Evolutionary conservation across 37 sponge, comb jelly and placozoan genomes (phyloP).

Genomic region (Chondrosia reniformis): DNA sequence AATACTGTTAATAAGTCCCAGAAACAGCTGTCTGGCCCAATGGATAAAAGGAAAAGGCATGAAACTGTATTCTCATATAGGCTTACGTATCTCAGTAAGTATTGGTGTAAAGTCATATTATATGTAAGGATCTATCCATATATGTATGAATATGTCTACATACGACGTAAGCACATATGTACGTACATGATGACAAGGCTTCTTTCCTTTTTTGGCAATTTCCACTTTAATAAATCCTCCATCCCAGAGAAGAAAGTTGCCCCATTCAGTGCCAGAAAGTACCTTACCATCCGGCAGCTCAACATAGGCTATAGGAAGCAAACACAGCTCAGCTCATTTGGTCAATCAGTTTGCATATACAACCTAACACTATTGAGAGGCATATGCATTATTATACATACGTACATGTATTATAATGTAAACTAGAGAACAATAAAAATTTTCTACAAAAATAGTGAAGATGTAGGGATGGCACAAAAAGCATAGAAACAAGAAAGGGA

Average conservation of each 20-base stretch:
- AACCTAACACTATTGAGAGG: not conserved
- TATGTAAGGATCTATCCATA: too few species aligned
- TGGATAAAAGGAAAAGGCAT: too few species aligned
- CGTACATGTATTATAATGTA: not conserved
- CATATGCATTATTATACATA: not conserved
- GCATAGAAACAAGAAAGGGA: too few species aligned
- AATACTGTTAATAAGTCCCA: too few species aligned
- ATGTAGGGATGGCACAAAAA: too few species aligned
- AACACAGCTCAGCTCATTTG: not conserved
- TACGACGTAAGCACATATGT: not conserved
- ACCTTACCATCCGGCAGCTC: slow-evolving; percentile 99
- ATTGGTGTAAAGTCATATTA: too few species aligned
- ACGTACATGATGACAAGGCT: slow-evolving; percentile 77
- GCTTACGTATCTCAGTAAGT: too few species aligned
- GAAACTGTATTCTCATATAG: too few species aligned
- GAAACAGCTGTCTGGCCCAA: too few species aligned
- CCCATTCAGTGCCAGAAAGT: slow-evolving; percentile 97
- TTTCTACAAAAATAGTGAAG: too few species aligned
- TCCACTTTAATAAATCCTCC: slow-evolving; percentile 98
- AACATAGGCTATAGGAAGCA: slow-evolving; percentile 71
- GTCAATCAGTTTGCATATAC: not conserved
- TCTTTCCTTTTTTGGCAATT: slow-evolving; percentile 83
- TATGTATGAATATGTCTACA: not conserved
- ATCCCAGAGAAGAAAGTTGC: slow-evolving; percentile 99
- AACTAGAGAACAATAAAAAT: not conserved